Base-by-base conservation (phyloP, 2,888 invertebrate species). In the Diplazon laetatorius region DNA sequence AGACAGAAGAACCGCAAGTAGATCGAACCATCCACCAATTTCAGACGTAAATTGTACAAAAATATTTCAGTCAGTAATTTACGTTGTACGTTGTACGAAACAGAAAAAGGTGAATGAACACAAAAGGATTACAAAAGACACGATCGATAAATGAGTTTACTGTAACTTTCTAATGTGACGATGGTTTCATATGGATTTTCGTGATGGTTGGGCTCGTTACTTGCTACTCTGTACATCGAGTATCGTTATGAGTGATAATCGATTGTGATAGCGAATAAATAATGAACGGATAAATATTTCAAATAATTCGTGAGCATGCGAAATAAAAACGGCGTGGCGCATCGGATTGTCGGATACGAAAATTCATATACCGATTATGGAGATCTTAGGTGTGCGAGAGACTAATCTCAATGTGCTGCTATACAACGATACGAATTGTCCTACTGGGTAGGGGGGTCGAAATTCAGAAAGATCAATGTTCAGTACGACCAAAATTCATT, bases 1-100 rank as follows among this genome's bases (percentile, higher is more conserved):
- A 59, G 57, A 80, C 80, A 88, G 85, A 86, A 66, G 82, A 86
- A 87, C 86, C 86, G 85, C 78, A 86, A 87, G 86, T 82, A 87
- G 86, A 89, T 88, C 86, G 87, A 89, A 89, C 85, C 88, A 88
- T 88, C 88, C 89, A 89, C 89, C 89, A 88, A 89, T 89, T 89
- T 87, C 87, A 78, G 68, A 88, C 84, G 86, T 83, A 88, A 89
- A 88, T 86, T 86, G 87, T 81, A 88, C 82, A 86, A 86, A 83
- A 86, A 83, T 82, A 82, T 84, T n/a, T 48, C 76, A 63, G 55
- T 70, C 60, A 70, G 65, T 18, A 42, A 59, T 59, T 37, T n/a
- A n/a, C n/a, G 52, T 65, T n/a, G 42, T 16, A 35, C 35, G 46
- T 46, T 48, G n/a, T 12, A 30, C 16, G 42, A 22, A 37, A 57